phyloP scores from a whole-genome alignment of 2,797 vertebrate species.

The Cossypha caffra region DNA sequence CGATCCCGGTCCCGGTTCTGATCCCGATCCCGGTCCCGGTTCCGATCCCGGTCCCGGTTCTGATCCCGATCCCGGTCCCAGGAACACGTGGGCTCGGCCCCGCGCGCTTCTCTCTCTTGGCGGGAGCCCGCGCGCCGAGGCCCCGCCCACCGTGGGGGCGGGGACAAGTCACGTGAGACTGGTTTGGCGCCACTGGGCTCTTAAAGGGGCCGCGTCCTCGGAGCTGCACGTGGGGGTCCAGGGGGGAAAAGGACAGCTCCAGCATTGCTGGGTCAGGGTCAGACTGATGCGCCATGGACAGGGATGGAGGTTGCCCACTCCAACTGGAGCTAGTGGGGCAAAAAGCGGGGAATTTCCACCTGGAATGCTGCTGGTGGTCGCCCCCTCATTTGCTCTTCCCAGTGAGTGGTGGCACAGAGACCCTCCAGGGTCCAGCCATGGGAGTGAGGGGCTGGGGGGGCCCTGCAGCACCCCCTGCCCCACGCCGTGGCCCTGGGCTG shows the following conservation, averaged over 20 bases:
- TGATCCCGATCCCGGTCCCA: neutral
- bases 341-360: neutral
- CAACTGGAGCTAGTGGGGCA: fast-evolving
- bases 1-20: fast-evolving
- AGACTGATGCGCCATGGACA: fast-evolving
- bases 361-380: neutral
- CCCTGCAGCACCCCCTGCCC: neutral
- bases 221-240: neutral
- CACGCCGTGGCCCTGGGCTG: fast-evolving
- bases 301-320: fast-evolving
- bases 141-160: neutral
- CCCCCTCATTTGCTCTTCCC: neutral
- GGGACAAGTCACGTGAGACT: neutral
- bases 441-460: too few relatives aligned
- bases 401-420: fast-evolving
- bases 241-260: too few relatives aligned
- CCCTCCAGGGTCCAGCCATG: neutral
- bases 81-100: neutral
- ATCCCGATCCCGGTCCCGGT: fast-evolving
- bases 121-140: neutral
- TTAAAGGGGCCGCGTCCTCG: neutral
- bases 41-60: fast-evolving
- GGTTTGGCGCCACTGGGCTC: neutral
- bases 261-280: fast-evolving
- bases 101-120: neutral